A percentile compares a stretch with the other conserved stretches of the same genome.
Evolutionary conservation across 2,113 vertebrate genomes (phyloP).

Genomic region (Bubo bubo): DNA sequence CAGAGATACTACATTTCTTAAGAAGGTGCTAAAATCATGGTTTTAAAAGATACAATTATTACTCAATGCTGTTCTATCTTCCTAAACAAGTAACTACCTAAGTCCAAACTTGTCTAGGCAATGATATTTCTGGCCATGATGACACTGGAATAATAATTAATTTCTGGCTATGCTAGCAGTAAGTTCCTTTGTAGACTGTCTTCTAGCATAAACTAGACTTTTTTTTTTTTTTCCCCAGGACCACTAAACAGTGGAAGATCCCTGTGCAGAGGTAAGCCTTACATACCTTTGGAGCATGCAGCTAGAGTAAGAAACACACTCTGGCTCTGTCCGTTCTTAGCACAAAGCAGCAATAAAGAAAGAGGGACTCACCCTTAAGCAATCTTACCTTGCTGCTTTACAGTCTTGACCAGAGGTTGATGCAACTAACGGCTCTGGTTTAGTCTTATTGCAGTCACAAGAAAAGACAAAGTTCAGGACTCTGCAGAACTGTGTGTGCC

Average conservation of each 20-base stretch:
- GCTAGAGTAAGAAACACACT: not conserved
- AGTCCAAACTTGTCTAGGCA: not conserved
- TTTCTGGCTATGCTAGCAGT: not conserved
- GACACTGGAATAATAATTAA: not conserved
- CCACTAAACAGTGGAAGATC: not conserved
- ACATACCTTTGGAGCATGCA: not conserved
- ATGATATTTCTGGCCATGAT: not conserved
- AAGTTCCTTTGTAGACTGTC: not conserved
- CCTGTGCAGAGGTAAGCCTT: not conserved
- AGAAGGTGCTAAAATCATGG: not conserved
- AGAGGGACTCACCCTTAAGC: not conserved
- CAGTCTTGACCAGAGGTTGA: not conserved
- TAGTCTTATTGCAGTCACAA: not conserved
- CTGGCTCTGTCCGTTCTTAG: not conserved
- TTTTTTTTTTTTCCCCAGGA: not conserved
- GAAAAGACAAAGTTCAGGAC: not conserved
- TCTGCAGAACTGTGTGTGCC: not conserved
- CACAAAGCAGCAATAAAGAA: not conserved
- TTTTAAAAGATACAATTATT: not conserved
- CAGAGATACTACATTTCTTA: not conserved
- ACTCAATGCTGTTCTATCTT: not conserved
- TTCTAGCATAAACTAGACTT: not conserved
- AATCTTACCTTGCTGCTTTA: not conserved
- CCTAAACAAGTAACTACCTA: not conserved
- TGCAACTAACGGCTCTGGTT: not conserved